phyloP scores from a whole-genome alignment of 92 coral and sea anemone genomes.

The Heteractis magnifica region DNA sequence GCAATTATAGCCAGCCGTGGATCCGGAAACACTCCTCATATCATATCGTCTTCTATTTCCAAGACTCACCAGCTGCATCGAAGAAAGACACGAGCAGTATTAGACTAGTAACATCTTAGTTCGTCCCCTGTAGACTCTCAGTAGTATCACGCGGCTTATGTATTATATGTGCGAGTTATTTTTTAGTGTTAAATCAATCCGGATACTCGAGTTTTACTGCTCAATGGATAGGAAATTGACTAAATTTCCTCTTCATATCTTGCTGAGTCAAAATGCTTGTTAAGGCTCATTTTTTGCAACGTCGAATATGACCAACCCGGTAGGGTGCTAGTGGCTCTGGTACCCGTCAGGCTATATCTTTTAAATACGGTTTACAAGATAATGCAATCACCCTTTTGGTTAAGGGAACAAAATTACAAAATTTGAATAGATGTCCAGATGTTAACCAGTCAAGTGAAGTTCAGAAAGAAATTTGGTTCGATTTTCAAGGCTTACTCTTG shows the following conservation, averaged over 20 bases:
- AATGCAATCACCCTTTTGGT: conserved; percentile 6
- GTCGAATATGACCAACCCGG: conserved; percentile 13
- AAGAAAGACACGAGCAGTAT: neutral
- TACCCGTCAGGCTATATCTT: conserved; percentile 25
- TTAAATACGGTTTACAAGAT: conserved; percentile 13
- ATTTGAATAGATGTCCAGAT: conserved; percentile 47
- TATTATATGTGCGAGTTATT: conserved; percentile 21
- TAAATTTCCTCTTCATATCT: conserved; percentile 40
- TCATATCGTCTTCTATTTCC: conserved; percentile 8
- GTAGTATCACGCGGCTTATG: conserved; percentile 15
- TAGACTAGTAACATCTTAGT: conserved; percentile 1
- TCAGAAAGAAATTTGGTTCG: conserved; percentile 8
- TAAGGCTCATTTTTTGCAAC: conserved; percentile 12
- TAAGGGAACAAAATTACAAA: conserved; percentile 26
- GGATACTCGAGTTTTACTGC: conserved; percentile 37
- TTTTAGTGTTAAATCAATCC: conserved; percentile 34
- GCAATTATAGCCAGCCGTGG: conserved; percentile 19
- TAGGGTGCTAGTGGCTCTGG: conserved; percentile 36
- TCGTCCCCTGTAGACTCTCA: conserved; percentile 11
- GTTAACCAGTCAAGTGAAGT: conserved; percentile 22
- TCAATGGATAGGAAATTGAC: conserved; percentile 42
- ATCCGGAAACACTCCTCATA: conserved; percentile 26
- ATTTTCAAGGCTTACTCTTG: neutral
- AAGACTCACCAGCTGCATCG: conserved; percentile 23
- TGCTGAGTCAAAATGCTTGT: conserved; percentile 29